Percentiles rank a stretch among this genome's conserved stretches.
These are phyloP conservation scores for Austrofundulus limnaeus DNA, from an alignment of 2,113 vertebrate genomes.

Conservation along the genomic window DNA sequence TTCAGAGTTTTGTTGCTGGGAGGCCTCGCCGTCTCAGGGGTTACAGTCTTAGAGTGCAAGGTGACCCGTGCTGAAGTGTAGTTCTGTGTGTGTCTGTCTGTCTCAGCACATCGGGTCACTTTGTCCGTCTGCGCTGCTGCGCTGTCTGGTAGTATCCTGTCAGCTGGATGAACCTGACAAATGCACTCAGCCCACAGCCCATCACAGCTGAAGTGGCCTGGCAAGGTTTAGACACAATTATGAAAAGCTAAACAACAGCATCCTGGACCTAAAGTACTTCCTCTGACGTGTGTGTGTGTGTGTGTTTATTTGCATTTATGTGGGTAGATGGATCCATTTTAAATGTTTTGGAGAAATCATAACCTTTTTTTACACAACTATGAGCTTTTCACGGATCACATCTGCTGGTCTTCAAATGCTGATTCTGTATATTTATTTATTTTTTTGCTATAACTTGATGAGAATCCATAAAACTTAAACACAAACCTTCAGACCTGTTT, in stretches of 20 bases:
- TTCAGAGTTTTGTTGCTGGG: slow-evolving; percentile 21
- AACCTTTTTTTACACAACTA: background rate
- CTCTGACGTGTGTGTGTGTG: background rate
- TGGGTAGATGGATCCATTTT: background rate
- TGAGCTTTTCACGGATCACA: background rate
- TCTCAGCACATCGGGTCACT: slow-evolving; percentile 60
- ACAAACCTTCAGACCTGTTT: background rate
- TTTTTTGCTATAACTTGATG: background rate
- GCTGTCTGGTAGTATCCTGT: slow-evolving; percentile 68
- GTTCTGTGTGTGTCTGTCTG: slow-evolving; percentile 59
- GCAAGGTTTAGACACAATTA: slow-evolving; percentile 48
- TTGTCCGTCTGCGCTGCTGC: slow-evolving; percentile 37
- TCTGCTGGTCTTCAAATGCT: background rate
- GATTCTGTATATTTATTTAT: too few species aligned
- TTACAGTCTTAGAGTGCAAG: slow-evolving; percentile 50
- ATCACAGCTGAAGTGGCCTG: slow-evolving; percentile 56
- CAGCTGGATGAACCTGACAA: slow-evolving; percentile 66
- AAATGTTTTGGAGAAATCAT: background rate
- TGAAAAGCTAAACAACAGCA: slow-evolving; percentile 3
- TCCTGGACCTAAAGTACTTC: background rate
- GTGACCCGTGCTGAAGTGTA: slow-evolving; percentile 63
- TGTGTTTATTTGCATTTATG: background rate
- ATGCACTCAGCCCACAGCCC: slow-evolving; percentile 55
- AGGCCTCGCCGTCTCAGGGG: slow-evolving; percentile 10
- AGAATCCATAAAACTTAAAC: background rate